Percentiles rank a stretch among this genome's conserved stretches.
phyloP scores from a whole-genome alignment of 2,888 invertebrate genomes.

The Tethea ocularis region DNA sequence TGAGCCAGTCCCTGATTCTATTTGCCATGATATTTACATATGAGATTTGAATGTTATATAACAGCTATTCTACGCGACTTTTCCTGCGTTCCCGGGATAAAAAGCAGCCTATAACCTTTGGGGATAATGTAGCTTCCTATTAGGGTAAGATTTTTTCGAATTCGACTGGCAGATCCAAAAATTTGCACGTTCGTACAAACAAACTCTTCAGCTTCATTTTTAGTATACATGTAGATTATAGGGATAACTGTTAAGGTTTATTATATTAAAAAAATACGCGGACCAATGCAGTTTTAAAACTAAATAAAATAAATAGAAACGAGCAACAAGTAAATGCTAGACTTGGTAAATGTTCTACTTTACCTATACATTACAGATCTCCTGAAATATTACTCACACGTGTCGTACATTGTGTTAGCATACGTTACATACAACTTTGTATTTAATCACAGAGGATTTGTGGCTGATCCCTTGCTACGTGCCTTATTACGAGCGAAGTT shows the following conservation, averaged over 20 bases:
- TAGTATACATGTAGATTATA: too few species aligned
- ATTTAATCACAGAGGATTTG: not conserved
- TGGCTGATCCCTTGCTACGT: constrained; percentile 1
- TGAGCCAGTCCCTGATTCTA: not conserved
- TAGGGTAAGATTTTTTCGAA: too few species aligned
- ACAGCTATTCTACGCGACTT: too few species aligned
- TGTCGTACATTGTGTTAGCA: not conserved
- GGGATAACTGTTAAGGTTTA: not conserved
- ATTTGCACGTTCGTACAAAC: too few species aligned
- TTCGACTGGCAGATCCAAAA: too few species aligned
- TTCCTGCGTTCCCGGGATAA: too few species aligned
- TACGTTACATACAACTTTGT: not conserved
- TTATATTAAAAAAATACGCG: not conserved
- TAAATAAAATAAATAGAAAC: not conserved
- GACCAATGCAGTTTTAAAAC: too few species aligned
- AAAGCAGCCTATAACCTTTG: too few species aligned
- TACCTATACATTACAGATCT: not conserved
- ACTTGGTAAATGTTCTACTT: not conserved
- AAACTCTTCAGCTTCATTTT: too few species aligned
- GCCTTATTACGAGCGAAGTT: not conserved
- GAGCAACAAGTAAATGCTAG: not conserved
- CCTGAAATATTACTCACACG: not conserved
- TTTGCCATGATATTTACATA: not conserved
- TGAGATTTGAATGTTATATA: not conserved
- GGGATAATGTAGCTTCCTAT: too few species aligned